phyloP scores from a whole-genome alignment of 2,888 invertebrate genomes.

The Linyphia triangularis region DNA sequence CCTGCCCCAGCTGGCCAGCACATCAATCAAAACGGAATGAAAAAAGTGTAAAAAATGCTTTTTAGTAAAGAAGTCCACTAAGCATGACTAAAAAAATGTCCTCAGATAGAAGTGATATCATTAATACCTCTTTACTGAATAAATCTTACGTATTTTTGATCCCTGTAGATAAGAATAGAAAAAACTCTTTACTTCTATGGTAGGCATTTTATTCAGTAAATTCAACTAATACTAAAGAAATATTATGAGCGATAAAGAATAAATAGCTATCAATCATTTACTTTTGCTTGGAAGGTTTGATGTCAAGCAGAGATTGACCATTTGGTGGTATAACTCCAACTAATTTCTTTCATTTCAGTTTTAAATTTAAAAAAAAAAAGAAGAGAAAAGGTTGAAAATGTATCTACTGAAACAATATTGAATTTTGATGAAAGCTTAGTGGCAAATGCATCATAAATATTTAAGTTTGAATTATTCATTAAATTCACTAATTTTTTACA shows the following conservation, averaged over 20 bases:
- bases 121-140: conserved; percentile 71
- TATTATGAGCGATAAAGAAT: neutral
- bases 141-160: conserved; percentile 49
- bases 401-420: too few species aligned
- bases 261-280: conserved; percentile 34
- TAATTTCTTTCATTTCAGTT: too few species aligned
- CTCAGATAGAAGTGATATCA: conserved; percentile 49
- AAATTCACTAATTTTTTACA: too few species aligned
- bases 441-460: too few species aligned
- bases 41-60: conserved; percentile 26
- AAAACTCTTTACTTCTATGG: neutral
- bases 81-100: conserved; percentile 20
- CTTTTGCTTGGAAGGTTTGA: neutral
- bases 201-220: neutral
- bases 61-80: conserved; percentile 45
- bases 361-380: too few species aligned
- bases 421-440: too few species aligned
- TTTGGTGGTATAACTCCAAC: too few species aligned
- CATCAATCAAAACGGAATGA: conserved; percentile 58
- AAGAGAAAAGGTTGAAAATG: too few species aligned
- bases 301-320: too few species aligned
- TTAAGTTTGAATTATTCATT: too few species aligned
- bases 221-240: conserved; percentile 8
- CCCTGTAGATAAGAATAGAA: conserved; percentile 12
- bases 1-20: conserved; percentile 51